Base-by-base conservation (phyloP, 92 coral and sea anemone genomes). In the Siderastrea radians region DNA sequence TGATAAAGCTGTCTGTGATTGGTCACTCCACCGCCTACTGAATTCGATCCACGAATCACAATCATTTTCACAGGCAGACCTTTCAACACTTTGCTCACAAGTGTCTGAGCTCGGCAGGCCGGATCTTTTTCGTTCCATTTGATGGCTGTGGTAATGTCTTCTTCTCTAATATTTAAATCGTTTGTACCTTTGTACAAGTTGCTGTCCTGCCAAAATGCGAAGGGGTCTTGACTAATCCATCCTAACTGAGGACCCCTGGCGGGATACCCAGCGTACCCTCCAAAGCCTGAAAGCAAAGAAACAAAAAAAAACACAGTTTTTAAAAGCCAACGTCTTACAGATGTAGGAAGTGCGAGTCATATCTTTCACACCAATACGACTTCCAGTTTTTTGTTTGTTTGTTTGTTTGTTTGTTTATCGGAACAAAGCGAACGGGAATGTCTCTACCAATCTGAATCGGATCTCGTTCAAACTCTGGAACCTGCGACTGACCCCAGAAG, bases 1-100 rank as follows among this genome's bases (percentile, higher is more conserved):
- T 86, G 79, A 64, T 84, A 89, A 19, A 74, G 47, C 12, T 85
- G 90, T 55, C 80, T 89, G 47, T 85, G 87, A 51, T 77, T 68
- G 19, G 49, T 11, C 5, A 93, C 67, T 59, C 91, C 95, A 11
- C 93, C 93, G 1, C 89, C 95, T 44, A 89, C 93, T n/a, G 93
- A 63, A 53, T 93, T 89, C 5, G 95, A 93, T 15, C 93, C 95
- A 9, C 93, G 93, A 38, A 89, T 77, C n/a, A 93, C 84, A 43
- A 88, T 84, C 77, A 83, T 49, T 49, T 59, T 81, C 7, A 87
- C 72, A 48, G 49, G 10, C 81, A 83, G 57, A 12, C 94, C 94
- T 48, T 63, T 52, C 17, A 91, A 77, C 5, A 73, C 89, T 19
- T 91, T 91, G 6, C 67, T 72, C 2, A 86, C 74, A 55, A 81